Percentiles rank a stretch among this genome's conserved stretches.
Conservation (phyloP, 2,888 invertebrate species). For the Phaedon cochleariae region DNA sequence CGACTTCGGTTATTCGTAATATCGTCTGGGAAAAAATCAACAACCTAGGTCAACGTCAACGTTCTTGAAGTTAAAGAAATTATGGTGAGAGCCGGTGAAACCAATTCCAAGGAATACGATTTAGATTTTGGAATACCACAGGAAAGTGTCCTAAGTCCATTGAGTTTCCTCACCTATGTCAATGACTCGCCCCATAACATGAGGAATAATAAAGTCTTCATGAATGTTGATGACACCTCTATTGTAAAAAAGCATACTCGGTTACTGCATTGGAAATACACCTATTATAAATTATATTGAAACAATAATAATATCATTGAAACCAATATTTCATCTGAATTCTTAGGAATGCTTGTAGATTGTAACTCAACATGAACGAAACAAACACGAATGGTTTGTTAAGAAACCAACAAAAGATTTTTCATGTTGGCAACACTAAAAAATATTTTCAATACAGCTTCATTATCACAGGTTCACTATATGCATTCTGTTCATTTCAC, state of each 20-base stretch:
- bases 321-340: background rate
- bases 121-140: too few species aligned
- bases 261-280: conserved; percentile 2
- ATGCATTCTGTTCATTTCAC: too few species aligned
- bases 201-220: background rate
- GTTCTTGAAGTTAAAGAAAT: background rate
- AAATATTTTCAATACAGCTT: too few species aligned
- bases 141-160: too few species aligned
- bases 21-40: background rate
- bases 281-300: background rate
- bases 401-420: too few species aligned
- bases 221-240: conserved; percentile 2
- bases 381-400: too few species aligned
- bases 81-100: background rate
- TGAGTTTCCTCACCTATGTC: too few species aligned
- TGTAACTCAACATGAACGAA: too few species aligned
- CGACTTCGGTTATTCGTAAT: background rate
- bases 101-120: background rate
- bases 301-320: background rate
- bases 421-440: too few species aligned
- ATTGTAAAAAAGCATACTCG: background rate
- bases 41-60: background rate
- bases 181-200: too few species aligned
- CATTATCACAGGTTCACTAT: too few species aligned
- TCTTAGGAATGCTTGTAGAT: background rate